Base-by-base conservation (phyloP, 2,888 invertebrate species). In the Drosophila planitibia region DNA sequence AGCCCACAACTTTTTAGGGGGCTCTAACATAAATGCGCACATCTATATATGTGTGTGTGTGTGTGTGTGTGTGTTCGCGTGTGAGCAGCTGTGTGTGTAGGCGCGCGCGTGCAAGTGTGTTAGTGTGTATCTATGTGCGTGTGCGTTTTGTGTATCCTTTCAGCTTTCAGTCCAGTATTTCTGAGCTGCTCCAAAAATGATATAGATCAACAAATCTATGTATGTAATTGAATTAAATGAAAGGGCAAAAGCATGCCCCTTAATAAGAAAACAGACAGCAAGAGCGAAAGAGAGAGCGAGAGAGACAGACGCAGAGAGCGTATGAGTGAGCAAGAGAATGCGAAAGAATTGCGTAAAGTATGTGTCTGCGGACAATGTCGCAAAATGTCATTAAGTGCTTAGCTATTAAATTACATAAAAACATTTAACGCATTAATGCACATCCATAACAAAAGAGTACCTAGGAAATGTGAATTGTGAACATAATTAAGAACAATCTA, bases 201-300 rank as follows among this genome's bases (percentile, higher is more conserved):
- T 74, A 75, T 83, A 60, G 55, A 73, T 60, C 79, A 70, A 62
- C 44, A 54, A 65, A 64, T 69, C 66, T 70, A 61, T 67, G 70
- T 79, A 82, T 86, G 70, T 85, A 85, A 85, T 86, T 86, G 72
- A 85, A 85, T 84, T 84, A 86, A 75, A 62, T 61, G 73, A 83
- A 76, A 74, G 72, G 82, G 76, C 62, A 55, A 66, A 47, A 73
- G 60, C 62, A 59, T 71, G 69, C 59, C 70, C 70, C 51, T 51
- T 55, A 70, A 69, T 80, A 85, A 83, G 80, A 65, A 74, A 72
- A 61, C 58, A 47, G 51, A 39, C 41, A 55, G 33, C 54, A 53
- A 22, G 44, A 28, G 55, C 28, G 28, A 62, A 60, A 51, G 55
- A 57, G 66, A 67, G 67, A n/a, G n/a, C n/a, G 22, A 14, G 22